These are phyloP conservation scores for Caradrina clavipalpis DNA, from an alignment of 2,888 invertebrate species.

Conservation along the genomic window DNA sequence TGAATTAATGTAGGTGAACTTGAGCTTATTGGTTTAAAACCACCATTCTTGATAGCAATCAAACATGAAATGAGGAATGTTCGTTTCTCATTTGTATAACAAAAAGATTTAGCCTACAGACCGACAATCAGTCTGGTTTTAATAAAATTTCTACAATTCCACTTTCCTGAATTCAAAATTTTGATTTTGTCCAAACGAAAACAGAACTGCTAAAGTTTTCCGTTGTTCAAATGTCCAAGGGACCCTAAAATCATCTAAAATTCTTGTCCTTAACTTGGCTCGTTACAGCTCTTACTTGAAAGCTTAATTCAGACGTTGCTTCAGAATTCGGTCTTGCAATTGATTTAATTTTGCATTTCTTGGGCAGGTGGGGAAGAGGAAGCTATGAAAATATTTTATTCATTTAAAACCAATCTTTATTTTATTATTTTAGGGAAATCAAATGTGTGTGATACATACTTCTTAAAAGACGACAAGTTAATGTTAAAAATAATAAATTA, in stretches of 20 bases:
- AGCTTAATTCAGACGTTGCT: conserved; percentile 69
- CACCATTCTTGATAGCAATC: no score
- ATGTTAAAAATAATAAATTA: no score
- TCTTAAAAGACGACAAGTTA: not conserved
- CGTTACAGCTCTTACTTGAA: conserved; percentile 60
- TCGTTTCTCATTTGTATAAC: not conserved
- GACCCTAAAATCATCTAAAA: conserved; percentile 55
- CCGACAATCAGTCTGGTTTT: not conserved
- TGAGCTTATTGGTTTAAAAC: no score
- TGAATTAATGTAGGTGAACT: no score
- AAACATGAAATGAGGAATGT: no score
- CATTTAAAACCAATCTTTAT: conserved; percentile 13
- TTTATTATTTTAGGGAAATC: no score
- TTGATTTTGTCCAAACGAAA: conserved; percentile 24
- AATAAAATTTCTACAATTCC: conserved; percentile 19
- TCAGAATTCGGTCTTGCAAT: conserved; percentile 71
- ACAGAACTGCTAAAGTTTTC: conserved; percentile 42
- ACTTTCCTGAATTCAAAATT: conserved; percentile 24
- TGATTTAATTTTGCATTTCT: conserved; percentile 81
- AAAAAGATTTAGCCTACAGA: not conserved
- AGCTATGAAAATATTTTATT: conserved; percentile 55
- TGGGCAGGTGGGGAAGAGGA: conserved; percentile 73
- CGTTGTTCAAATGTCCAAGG: conserved; percentile 32
- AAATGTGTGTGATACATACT: no score
- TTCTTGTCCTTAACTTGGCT: conserved; percentile 61